Base-by-base conservation (phyloP, 2,113 vertebrate species). In the Paradoxurus hermaphroditus region DNA sequence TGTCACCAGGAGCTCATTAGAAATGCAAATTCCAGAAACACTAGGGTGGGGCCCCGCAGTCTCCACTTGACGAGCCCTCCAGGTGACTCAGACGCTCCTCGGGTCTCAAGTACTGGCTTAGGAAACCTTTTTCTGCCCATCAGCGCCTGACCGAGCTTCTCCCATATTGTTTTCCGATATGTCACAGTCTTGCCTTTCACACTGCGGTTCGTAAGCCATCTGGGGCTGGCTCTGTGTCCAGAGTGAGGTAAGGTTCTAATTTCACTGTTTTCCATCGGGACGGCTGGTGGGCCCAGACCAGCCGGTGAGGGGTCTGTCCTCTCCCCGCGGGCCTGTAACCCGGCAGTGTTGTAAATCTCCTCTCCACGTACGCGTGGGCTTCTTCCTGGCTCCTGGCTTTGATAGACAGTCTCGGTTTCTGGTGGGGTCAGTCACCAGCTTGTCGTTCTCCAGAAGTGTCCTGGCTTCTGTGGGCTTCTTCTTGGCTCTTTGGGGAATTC, bases 251-350 rank as follows among this genome's bases (percentile, higher is more conserved):
- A 36, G 29, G 78, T 14, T 88, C 39, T 12, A 0, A n/a, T 25
- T 36, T 62, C 82, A 4, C 9, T 18, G 41, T 63, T 78, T 41
- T 73, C 27, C 7, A 0, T 5, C 1, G 3, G 36, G 63, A 25
- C 14, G 23, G 5, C 7, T 11, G 11, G 13, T 4, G 15, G 46
- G 39, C 75, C 36, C 44, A 3, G 25, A 2, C 59, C 34, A 1
- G 4, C 73, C 23, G 0, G 0, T 0, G 46, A 7, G 31, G n/a
- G 15, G 10, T 2, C 59, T 0, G 0, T 49, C 41, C 16, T 36
- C 14, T 25, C 78, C 83, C 46, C 53, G 1, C 0, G 0, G 34
- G 65, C 51, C 93, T 31, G 2, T 6, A 4, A 18, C 1, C 72
- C 29, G 0, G 39, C 0, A 0, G n/a, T 19, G 31, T 12, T 1